Conservation (phyloP, 2,113 vertebrate genomes). For the Microtus ochrogaster region DNA sequence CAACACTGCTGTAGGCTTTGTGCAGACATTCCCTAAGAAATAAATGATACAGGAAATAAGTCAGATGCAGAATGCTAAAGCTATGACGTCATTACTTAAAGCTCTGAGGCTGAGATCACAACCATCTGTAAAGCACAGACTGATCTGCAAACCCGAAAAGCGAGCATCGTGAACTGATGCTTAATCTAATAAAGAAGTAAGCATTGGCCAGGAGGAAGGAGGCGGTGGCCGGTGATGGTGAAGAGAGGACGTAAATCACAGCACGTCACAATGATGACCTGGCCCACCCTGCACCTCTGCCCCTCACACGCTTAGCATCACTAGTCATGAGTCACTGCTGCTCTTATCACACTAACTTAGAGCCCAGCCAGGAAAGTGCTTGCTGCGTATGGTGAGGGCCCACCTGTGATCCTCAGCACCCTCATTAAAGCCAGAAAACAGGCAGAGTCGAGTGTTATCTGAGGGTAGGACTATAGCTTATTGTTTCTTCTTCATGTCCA, state of each 20-base stretch:
- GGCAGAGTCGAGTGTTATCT: conserved; percentile 20
- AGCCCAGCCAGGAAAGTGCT: neutral
- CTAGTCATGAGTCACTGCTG: neutral
- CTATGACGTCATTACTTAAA: neutral
- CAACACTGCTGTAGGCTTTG: neutral
- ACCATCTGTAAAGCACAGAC: neutral
- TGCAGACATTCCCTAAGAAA: neutral
- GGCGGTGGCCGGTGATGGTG: neutral
- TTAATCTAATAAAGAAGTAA: neutral
- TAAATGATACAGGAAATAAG: neutral
- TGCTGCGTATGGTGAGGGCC: neutral
- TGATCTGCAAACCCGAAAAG: conserved; percentile 10
- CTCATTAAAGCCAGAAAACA: neutral
- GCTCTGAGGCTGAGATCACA: neutral
- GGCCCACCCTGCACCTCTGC: neutral
- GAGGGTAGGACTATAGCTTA: neutral
- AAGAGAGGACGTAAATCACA: neutral
- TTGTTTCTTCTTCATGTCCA: conserved; percentile 28
- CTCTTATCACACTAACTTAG: no score
- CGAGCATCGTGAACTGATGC: neutral
- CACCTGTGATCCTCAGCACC: neutral
- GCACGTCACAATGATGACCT: neutral
- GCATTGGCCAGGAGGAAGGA: neutral
- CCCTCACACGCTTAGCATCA: neutral
- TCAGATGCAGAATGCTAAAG: conserved; percentile 19